Base-by-base conservation (phyloP, 2,888 invertebrate species). In the Schizaphis graminum region DNA sequence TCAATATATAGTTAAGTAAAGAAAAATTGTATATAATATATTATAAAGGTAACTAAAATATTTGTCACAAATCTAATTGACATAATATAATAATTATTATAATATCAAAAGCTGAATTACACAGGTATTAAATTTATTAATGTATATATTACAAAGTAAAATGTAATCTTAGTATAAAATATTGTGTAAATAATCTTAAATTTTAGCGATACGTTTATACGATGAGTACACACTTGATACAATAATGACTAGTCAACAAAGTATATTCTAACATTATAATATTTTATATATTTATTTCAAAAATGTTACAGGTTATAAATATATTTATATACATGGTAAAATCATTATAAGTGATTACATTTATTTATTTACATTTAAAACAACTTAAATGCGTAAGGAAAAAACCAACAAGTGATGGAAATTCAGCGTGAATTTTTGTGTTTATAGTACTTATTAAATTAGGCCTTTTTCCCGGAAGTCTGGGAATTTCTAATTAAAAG, bases 311-410 rank as follows among this genome's bases (percentile, higher is more conserved):
- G 35, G 16, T 3, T 5, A n/a, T 35, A 67, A 3, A 67, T 67
- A n/a, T n/a, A n/a, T 4, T 67, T 13, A 13, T n/a, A n/a, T n/a
- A 16, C 16, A 7, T 35, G 16, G 5, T n/a, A 35, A n/a, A n/a
- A 16, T 67, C 5, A 67, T 67, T 35, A 35, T 67, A 67, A 67
- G 67, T n/a, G 13, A n/a, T 67, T 67, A 67, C 67, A 35, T 35
- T 67, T 67, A 67, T 61, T 61, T 61, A 61, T 61, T 61, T 61
- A 28, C 61, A n/a, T n/a, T 67, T 67, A n/a, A 67, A 67, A 67
- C 21, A 13, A 13, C n/a, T 67, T 67, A 67, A 67, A 67, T 2
- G 1, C 16, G 35, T 16, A 4, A 7, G 67, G n/a, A 5, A 35
- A 67, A 7, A 67, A 67, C 67, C 35, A 35, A 67, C n/a, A n/a